phyloP scores from a whole-genome alignment of 2,113 vertebrate genomes.

The Pithys albifrons region DNA sequence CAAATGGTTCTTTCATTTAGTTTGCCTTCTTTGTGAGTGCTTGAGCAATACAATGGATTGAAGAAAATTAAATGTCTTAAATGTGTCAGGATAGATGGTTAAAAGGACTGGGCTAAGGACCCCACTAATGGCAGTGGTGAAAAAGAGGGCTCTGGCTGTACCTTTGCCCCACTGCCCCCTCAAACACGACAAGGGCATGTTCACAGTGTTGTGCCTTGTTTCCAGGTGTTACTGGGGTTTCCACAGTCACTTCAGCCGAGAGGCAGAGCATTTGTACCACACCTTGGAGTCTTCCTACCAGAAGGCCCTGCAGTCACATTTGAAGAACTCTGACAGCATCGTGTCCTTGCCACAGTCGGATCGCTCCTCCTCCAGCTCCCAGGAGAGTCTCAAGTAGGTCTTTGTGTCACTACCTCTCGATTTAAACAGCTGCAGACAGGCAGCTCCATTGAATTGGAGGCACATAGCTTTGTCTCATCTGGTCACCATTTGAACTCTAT shows the following conservation, averaged over 20 bases:
- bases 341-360: slow-evolving; percentile 95
- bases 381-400: slow-evolving; percentile 98
- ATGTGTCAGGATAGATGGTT: background rate
- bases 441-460: background rate
- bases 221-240: slow-evolving; percentile 97
- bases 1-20: background rate
- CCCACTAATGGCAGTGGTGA: background rate
- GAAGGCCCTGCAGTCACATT: slow-evolving; percentile 93
- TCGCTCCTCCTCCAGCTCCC: slow-evolving; percentile 95
- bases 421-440: background rate
- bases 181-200: background rate
- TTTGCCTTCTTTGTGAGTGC: background rate
- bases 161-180: background rate
- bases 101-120: background rate
- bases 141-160: background rate
- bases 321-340: slow-evolving; percentile 95
- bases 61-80: background rate
- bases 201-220: background rate
- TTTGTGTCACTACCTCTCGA: background rate
- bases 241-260: slow-evolving; percentile 92
- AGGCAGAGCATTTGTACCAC: slow-evolving; percentile 95
- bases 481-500: background rate
- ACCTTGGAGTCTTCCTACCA: slow-evolving; percentile 94
- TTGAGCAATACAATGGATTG: background rate
- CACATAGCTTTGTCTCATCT: background rate